A percentile compares a stretch with the other conserved stretches of the same genome.
These are phyloP conservation scores for Amazona vittata DNA, from an alignment of 2,113 vertebrate species.

Conservation along the genomic window DNA sequence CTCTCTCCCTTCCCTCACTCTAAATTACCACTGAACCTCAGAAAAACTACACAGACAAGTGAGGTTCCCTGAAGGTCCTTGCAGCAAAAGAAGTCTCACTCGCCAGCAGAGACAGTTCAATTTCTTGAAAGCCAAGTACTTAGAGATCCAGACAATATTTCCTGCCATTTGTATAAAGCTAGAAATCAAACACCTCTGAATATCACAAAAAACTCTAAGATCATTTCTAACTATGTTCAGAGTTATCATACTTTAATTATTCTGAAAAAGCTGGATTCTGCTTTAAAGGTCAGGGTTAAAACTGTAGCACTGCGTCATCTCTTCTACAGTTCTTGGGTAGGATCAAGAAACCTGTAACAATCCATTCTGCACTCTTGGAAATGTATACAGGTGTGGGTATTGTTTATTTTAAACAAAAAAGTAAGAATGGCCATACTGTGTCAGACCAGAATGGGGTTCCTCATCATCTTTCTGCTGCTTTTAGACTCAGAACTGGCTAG, in stretches of 20 bases:
- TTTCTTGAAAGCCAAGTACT: neutral
- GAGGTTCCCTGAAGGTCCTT: neutral
- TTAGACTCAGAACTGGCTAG: no score
- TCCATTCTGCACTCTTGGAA: neutral
- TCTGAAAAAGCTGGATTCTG: neutral
- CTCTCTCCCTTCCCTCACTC: neutral
- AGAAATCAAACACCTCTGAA: neutral
- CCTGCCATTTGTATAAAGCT: neutral
- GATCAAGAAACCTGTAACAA: neutral
- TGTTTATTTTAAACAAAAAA: neutral
- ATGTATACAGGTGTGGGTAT: neutral
- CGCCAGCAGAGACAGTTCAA: neutral
- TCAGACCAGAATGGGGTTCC: neutral
- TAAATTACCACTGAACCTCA: neutral
- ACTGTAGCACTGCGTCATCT: neutral
- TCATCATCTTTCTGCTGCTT: neutral
- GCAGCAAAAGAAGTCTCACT: neutral
- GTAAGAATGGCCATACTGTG: neutral
- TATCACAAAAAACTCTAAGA: neutral
- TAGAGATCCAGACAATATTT: neutral
- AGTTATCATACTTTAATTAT: neutral
- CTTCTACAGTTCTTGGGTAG: fast-evolving
- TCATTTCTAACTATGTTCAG: neutral
- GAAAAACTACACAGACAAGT: neutral
- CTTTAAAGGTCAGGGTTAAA: neutral